These are phyloP conservation scores for Bostrychus sinensis DNA, from an alignment of 2,113 vertebrate genomes.

Conservation along the genomic window DNA sequence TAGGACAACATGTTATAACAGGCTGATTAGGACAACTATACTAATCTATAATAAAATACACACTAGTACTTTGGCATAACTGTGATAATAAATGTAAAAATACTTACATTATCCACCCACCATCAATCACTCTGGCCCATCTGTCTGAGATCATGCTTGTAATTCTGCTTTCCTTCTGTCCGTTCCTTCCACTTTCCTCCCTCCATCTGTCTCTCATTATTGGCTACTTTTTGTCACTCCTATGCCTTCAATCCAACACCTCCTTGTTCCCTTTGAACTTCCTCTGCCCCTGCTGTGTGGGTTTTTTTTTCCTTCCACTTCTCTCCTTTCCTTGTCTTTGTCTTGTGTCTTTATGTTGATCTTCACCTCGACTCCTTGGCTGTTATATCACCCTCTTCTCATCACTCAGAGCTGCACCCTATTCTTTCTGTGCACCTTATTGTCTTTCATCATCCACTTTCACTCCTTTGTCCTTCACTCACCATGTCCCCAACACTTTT, in stretches of 20 bases:
- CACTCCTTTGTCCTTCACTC: constrained; percentile 10
- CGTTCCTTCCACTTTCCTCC: constrained; percentile 5
- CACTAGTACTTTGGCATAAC: too few relatives aligned
- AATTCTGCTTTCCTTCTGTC: constrained; percentile 1
- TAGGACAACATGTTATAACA: too few relatives aligned
- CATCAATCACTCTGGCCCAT: constrained; percentile 14
- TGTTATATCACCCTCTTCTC: background rate
- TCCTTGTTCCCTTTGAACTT: constrained; percentile 3
- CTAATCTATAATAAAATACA: too few relatives aligned
- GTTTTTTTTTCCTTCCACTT: background rate
- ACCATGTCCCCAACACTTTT: background rate
- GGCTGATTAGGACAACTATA: too few relatives aligned
- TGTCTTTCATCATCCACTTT: constrained; percentile 5
- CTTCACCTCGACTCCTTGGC: constrained; percentile 1
- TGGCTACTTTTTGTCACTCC: constrained; percentile 30
- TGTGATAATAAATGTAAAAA: background rate
- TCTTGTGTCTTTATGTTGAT: background rate
- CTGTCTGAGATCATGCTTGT: constrained; percentile 26
- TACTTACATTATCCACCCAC: constrained; percentile 3
- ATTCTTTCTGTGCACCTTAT: background rate
- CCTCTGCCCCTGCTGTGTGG: constrained; percentile 10
- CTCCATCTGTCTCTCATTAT: constrained; percentile 40
- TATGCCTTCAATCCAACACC: constrained; percentile 22
- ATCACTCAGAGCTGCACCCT: background rate
- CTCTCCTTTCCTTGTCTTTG: constrained; percentile 6